Evolutionary conservation across 2,888 invertebrate genomes (phyloP).

Genomic region (Unio pictorum): DNA sequence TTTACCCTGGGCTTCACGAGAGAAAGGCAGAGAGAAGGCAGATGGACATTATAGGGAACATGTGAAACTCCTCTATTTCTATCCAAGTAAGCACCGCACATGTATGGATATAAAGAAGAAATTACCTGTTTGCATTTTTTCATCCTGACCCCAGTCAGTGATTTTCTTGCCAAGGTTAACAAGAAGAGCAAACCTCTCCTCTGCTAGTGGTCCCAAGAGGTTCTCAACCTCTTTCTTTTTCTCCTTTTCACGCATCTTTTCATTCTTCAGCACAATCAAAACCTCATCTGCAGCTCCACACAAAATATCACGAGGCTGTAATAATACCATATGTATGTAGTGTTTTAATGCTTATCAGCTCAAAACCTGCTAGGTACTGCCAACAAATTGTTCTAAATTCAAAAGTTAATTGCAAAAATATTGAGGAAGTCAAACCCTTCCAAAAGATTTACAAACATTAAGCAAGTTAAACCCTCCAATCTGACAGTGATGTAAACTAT

Average conservation of each 20-base stretch:
- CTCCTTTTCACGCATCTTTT: conserved; percentile 92
- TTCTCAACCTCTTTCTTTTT: conserved; percentile 91
- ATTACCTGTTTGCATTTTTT: conserved; percentile 74
- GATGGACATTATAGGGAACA: too few relatives aligned
- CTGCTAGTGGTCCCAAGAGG: conserved; percentile 84
- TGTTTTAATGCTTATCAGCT: too few relatives aligned
- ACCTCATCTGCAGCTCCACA: conserved; percentile 99
- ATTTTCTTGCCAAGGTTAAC: conserved; percentile 99
- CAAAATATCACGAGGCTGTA: conserved; percentile 91
- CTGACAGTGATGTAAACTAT: too few relatives aligned
- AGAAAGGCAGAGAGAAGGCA: too few relatives aligned
- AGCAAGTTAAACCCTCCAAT: too few relatives aligned
- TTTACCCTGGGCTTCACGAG: too few relatives aligned
- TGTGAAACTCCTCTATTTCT: too few relatives aligned
- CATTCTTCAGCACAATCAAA: conserved; percentile 93
- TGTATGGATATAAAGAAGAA: not conserved
- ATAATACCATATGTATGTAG: conserved; percentile 3
- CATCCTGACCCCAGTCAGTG: conserved; percentile 84
- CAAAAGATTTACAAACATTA: too few relatives aligned
- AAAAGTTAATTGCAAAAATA: not conserved
- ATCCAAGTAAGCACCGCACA: too few relatives aligned
- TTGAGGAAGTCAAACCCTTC: too few relatives aligned
- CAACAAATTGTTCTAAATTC: not conserved
- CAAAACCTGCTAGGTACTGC: not conserved
- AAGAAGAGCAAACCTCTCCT: conserved; percentile 93